phyloP scores from a whole-genome alignment of 92 coral and sea anemone genomes.

The Diadumene lineata region DNA sequence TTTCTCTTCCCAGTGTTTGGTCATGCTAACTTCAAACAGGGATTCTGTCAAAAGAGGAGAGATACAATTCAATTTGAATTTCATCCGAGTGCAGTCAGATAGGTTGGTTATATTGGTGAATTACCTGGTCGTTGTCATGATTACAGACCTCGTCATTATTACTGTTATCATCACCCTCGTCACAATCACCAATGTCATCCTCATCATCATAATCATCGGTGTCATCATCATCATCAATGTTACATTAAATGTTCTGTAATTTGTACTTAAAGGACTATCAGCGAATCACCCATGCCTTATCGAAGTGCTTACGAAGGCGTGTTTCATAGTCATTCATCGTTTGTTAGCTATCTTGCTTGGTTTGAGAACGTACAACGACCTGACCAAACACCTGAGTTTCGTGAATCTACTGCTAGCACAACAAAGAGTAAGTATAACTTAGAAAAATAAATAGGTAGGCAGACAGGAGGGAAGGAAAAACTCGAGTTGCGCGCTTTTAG shows the following conservation, averaged over 20 bases:
- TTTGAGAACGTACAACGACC: slow-evolving; percentile 42
- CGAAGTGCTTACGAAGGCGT: slow-evolving; percentile 76
- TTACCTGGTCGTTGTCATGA: too few relatives aligned
- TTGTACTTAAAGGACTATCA: slow-evolving; percentile 7
- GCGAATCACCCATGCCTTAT: slow-evolving; percentile 47
- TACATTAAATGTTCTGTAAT: too few relatives aligned
- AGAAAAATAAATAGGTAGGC: not conserved
- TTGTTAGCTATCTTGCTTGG: slow-evolving; percentile 70
- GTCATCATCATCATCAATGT: too few relatives aligned
- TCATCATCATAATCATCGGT: too few relatives aligned
- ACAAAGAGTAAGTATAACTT: slow-evolving; percentile 21
- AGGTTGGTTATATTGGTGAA: slow-evolving; percentile 35
- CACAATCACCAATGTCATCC: too few relatives aligned
- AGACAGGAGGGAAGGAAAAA: too few relatives aligned
- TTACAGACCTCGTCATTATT: too few relatives aligned
- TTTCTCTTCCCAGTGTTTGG: slow-evolving; percentile 70
- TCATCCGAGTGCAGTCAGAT: slow-evolving; percentile 40
- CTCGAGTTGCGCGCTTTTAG: too few relatives aligned
- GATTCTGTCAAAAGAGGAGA: slow-evolving; percentile 51
- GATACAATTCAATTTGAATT: slow-evolving; percentile 65
- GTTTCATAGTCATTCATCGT: slow-evolving; percentile 54
- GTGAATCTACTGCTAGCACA: slow-evolving; percentile 24
- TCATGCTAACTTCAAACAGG: slow-evolving; percentile 57
- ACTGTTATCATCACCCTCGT: too few relatives aligned
- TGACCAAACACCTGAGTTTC: slow-evolving; percentile 26